Evolutionary conservation across 1,140 invertebrate species (phyloP), one percentile per base, ranked within the genome.

Genomic region (Cyphomyrmex costatus): DNA sequence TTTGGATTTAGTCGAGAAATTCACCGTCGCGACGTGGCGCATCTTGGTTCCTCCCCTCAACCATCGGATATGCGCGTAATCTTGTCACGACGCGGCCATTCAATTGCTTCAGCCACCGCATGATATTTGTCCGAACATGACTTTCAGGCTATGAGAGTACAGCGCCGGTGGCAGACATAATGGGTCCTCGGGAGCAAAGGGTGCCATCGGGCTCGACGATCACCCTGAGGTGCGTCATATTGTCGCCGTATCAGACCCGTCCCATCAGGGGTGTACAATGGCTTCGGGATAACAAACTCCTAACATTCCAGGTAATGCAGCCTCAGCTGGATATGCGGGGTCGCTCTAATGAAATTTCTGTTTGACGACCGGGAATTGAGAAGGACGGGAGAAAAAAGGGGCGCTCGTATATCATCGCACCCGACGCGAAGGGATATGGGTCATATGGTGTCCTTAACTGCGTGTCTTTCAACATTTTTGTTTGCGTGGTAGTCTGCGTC

Each of bases 221-320:
- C 88, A 95, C 94, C 86, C 91, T 96, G 71, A 95, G 94, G 86
- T 96, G 95, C 92, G 93, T 95, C 89, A 93, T 95, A 90, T 94
- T 93, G 76, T 93, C 94, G 79, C 94, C 94, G 61, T 94, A 95
- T 92, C 94, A 94, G 89, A 93, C 92, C 27, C 92, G 94, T 27
- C 94, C 93, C 88, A 93, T 94, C 92, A 94, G 93, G 91, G 94
- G 92, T 68, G 94, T 94, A 85, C 95, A 95, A 91, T 95, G 94
- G 94, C 93, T 95, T 70, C 92, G 94, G 87, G 93, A 95, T 91
- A 95, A 95, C 92, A 95, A 94, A 94, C 93, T 95, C 90, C 93
- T 95, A 91, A 94, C 95, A 95, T 95, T 95, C 94, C 94, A 95
- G 94, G 94, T 95, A 89, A 92, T 87, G 85, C 66, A 83, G 46